Conservation (phyloP, 1,140 invertebrate genomes). For the Penaeus vannamei region DNA sequence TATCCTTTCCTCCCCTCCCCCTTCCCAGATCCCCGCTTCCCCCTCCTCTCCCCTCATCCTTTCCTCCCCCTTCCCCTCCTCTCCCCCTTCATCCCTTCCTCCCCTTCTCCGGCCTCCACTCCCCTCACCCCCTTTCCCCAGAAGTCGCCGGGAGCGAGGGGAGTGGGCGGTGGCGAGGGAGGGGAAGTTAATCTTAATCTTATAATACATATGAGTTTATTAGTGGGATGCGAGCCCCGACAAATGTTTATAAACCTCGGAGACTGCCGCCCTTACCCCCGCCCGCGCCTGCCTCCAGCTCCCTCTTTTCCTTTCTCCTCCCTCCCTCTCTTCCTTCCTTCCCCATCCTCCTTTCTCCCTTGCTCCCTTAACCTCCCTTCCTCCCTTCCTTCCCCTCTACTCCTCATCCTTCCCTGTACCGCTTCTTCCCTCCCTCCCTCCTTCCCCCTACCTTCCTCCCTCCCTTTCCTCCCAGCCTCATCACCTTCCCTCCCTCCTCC, state of each 20-base stretch:
- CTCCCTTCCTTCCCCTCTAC: neutral
- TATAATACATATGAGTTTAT: slow-evolving; percentile 65
- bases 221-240: slow-evolving; percentile 50
- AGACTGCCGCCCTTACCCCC: neutral
- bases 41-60: neutral
- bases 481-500: too few relatives aligned
- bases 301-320: neutral
- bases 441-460: neutral
- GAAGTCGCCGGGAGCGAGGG: neutral
- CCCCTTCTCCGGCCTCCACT: neutral
- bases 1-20: neutral
- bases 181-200: slow-evolving; percentile 55
- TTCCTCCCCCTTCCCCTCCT: neutral
- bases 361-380: neutral
- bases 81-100: neutral
- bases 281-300: neutral
- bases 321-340: neutral
- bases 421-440: neutral
- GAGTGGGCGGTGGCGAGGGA: neutral
- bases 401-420: neutral
- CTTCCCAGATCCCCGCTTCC: neutral
- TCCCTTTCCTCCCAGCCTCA: neutral
- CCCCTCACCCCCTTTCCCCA: neutral
- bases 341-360: neutral
- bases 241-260: slow-evolving; percentile 52